phyloP scores from a whole-genome alignment of 53 echinoderm and acorn worm genomes.

The Hippasteria phrygiana region DNA sequence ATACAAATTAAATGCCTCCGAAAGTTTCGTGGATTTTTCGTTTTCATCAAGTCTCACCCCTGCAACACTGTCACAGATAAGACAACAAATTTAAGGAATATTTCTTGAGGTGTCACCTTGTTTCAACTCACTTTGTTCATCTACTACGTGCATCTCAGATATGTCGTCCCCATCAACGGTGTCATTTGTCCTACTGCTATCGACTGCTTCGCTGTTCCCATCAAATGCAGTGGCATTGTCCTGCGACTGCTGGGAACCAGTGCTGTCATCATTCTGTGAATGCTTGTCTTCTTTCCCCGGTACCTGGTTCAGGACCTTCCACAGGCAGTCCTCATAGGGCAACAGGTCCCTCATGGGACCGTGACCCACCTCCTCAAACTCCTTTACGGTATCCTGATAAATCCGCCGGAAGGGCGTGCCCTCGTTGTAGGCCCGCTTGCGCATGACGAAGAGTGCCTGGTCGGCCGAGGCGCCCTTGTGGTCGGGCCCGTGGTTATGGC shows the following conservation, averaged over 20 bases:
- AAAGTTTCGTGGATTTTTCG: no score
- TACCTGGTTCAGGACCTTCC: not conserved
- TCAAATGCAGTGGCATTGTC: not conserved
- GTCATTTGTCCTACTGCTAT: not conserved
- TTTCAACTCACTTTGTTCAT: not conserved
- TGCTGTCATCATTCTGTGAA: not conserved
- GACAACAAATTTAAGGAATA: no score
- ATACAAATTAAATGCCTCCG: no score
- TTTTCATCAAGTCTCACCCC: no score
- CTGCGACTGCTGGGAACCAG: not conserved
- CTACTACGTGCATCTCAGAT: not conserved
- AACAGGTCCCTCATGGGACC: constrained; percentile 25
- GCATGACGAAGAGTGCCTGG: constrained; percentile 27
- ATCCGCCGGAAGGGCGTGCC: constrained; percentile 21
- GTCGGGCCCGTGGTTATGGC: constrained; percentile 46
- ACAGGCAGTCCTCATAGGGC: constrained; percentile 7
- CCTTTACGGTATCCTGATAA: constrained; percentile 24
- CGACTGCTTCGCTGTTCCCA: not conserved
- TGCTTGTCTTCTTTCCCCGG: not conserved
- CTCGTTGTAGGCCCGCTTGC: constrained; percentile 13
- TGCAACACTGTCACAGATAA: no score
- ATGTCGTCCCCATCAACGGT: not conserved
- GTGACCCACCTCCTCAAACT: constrained; percentile 28
- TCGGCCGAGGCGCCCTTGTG: constrained; percentile 51
- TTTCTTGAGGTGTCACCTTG: not conserved